These are phyloP conservation scores for Sebastes oblongus DNA, from an alignment of 2,797 vertebrate species.

Conservation along the genomic window DNA sequence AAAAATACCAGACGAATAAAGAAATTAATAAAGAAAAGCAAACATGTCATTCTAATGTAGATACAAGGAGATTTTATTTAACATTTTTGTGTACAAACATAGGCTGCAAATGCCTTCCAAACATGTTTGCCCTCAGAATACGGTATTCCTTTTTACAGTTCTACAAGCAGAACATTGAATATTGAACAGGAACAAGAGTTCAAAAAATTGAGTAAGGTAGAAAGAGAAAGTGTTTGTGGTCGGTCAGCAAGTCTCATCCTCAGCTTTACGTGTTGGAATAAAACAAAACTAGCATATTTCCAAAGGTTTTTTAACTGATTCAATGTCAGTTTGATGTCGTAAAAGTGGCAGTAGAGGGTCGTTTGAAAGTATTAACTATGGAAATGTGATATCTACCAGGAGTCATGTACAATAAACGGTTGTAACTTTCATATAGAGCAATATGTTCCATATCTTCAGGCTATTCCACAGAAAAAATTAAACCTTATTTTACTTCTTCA, in stretches of 20 bases:
- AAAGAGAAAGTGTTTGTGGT: constrained; percentile 49
- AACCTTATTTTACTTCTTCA: constrained; percentile 33
- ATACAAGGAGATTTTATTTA: constrained; percentile 89
- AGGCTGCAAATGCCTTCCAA: constrained; percentile 87
- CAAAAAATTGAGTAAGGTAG: constrained; percentile 60
- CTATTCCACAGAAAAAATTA: constrained; percentile 48
- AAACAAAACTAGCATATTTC: constrained; percentile 47
- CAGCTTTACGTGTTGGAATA: constrained; percentile 23
- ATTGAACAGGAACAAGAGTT: constrained; percentile 69
- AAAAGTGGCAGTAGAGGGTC: constrained; percentile 46
- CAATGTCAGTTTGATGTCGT: constrained; percentile 31
- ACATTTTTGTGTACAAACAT: constrained; percentile 90
- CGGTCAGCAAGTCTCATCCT: constrained; percentile 58
- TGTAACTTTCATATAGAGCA: constrained; percentile 54
- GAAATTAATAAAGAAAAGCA: neutral
- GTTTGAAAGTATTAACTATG: constrained; percentile 18
- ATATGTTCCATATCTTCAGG: constrained; percentile 62
- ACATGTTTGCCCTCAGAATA: constrained; percentile 80
- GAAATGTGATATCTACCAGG: constrained; percentile 39
- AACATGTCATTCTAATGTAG: constrained; percentile 45
- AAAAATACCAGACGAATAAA: neutral
- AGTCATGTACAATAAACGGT: constrained; percentile 52
- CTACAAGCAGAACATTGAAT: constrained; percentile 79
- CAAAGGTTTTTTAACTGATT: constrained; percentile 32
- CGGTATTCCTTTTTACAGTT: constrained; percentile 83